phyloP scores from a whole-genome alignment of 1,140 invertebrate species.

The Rhyacophila brunnea region DNA sequence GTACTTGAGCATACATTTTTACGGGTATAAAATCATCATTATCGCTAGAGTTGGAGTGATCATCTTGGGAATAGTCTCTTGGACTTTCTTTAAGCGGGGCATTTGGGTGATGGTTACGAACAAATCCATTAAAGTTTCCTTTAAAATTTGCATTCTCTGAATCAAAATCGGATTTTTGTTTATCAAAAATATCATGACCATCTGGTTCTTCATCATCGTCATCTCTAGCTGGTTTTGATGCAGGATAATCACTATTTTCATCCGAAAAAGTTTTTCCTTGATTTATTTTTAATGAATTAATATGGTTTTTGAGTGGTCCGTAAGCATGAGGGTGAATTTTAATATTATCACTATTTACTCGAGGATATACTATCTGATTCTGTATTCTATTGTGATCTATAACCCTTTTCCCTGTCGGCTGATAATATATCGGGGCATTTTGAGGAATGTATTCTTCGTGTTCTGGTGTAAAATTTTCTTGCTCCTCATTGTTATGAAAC shows the following conservation, averaged over 20 bases:
- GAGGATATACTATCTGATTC: slow-evolving; percentile 47
- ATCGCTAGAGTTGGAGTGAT: slow-evolving; percentile 27
- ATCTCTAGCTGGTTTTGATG: slow-evolving; percentile 36
- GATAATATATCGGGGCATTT: slow-evolving; percentile 46
- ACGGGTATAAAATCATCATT: slow-evolving; percentile 63
- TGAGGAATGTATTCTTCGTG: slow-evolving; percentile 48
- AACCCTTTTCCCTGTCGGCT: slow-evolving; percentile 31
- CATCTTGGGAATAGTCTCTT: slow-evolving; percentile 39
- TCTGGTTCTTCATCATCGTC: slow-evolving; percentile 40
- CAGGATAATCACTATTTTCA: slow-evolving; percentile 50
- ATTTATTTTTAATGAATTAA: slow-evolving; percentile 43
- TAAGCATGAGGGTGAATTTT: slow-evolving; percentile 50
- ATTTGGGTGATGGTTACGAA: slow-evolving; percentile 40
- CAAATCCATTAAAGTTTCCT: slow-evolving; percentile 44
- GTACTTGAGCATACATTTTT: slow-evolving; percentile 66
- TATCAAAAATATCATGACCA: slow-evolving; percentile 51
- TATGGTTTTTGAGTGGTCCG: slow-evolving; percentile 44
- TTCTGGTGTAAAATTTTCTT: slow-evolving; percentile 42
- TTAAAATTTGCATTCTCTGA: slow-evolving; percentile 44
- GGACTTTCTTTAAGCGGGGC: slow-evolving; percentile 30
- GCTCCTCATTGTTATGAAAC: slow-evolving; percentile 35
- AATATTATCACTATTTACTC: slow-evolving; percentile 42
- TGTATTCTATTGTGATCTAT: slow-evolving; percentile 42
- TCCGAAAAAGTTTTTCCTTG: slow-evolving; percentile 49
- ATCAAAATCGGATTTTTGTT: slow-evolving; percentile 44